These are phyloP conservation scores for Sphaerodactylus townsendi DNA, from an alignment of 2,113 vertebrate species.

Conservation along the genomic window DNA sequence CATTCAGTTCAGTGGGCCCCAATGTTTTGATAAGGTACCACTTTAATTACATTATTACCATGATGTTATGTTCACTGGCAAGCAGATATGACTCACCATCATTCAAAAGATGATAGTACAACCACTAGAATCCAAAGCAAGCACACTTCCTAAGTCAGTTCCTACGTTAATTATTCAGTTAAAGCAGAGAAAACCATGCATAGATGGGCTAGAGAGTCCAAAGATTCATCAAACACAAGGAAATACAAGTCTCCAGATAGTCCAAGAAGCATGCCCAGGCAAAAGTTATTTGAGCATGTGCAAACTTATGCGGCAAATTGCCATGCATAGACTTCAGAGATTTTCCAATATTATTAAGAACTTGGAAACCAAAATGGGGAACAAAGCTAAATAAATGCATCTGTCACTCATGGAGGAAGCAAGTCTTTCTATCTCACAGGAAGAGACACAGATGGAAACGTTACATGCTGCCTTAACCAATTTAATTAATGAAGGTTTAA, in stretches of 20 bases:
- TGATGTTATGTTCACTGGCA: conserved; percentile 10
- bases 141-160: conserved; percentile 36
- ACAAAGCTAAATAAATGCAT: conserved; percentile 52
- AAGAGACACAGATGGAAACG: conserved; percentile 49
- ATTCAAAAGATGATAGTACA: conserved; percentile 31
- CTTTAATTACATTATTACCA: conserved; percentile 1
- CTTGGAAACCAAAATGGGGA: conserved; percentile 54
- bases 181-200: conserved; percentile 23
- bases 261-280: not conserved
- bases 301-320: conserved; percentile 25
- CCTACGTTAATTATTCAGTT: conserved; percentile 31
- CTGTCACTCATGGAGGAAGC: conserved; percentile 38
- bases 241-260: not conserved
- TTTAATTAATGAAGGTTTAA: conserved; percentile 61
- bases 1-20: not conserved
- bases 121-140: conserved; percentile 19
- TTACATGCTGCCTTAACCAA: conserved; percentile 38
- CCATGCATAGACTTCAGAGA: conserved; percentile 38
- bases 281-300: conserved; percentile 34
- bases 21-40: not conserved
- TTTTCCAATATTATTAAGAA: conserved; percentile 33
- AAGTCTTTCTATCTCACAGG: conserved; percentile 46
- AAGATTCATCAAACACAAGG: conserved; percentile 11
- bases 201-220: conserved; percentile 31
- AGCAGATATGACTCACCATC: conserved; percentile 16